Percentiles rank a stretch among this genome's conserved stretches.
Evolutionary conservation across 2,888 invertebrate species (phyloP).

Genomic region (Myathropa florea): DNA sequence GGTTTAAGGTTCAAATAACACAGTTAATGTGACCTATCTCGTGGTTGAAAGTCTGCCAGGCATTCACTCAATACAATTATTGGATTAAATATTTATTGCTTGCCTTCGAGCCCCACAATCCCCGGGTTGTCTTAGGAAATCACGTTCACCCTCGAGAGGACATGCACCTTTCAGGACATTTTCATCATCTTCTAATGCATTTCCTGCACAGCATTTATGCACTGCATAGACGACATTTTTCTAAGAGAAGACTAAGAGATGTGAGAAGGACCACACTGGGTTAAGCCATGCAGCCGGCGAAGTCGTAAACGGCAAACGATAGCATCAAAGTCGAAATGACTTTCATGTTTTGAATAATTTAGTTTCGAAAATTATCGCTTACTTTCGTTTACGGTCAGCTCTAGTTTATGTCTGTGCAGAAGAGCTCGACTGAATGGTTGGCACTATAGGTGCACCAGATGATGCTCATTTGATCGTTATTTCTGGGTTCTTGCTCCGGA

Average conservation of each 20-base stretch:
- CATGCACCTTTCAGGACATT: conserved; percentile 17
- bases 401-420: conserved; percentile 57
- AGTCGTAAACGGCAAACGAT: conserved; percentile 45
- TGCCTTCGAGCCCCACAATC: neutral
- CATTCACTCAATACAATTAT: conserved; percentile 1
- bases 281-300: conserved; percentile 17
- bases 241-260: conserved; percentile 31
- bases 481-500: conserved; percentile 25
- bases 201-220: conserved; percentile 21
- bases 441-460: conserved; percentile 40
- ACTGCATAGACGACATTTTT: neutral
- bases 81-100: conserved; percentile 10
- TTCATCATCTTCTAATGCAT: conserved; percentile 28
- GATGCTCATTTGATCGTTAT: conserved; percentile 48
- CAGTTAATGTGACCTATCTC: neutral
- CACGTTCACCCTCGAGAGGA: neutral
- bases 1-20: neutral
- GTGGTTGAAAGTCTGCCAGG: neutral
- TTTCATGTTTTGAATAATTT: conserved; percentile 64
- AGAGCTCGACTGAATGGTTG: neutral
- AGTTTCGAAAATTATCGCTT: conserved; percentile 59
- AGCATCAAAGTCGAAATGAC: conserved; percentile 49
- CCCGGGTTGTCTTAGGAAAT: neutral
- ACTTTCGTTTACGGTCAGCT: conserved; percentile 66
- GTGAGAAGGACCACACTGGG: neutral